A percentile compares a stretch with the other conserved stretches of the same genome.
Evolutionary conservation across 1,140 invertebrate genomes (phyloP).

Genomic region (Sarcophaga peregrina): DNA sequence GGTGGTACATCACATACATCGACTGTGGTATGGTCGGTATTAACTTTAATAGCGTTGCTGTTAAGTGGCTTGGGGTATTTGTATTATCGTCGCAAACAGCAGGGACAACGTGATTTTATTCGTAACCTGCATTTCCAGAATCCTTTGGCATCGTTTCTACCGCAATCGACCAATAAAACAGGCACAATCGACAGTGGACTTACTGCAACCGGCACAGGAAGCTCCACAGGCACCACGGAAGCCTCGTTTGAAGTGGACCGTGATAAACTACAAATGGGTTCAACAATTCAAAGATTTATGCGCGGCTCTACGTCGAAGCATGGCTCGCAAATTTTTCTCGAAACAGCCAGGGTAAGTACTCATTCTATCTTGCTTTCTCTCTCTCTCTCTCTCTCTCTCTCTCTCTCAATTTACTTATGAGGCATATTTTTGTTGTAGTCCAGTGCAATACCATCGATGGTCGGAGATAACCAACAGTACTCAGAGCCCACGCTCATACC

Average conservation of each 20-base stretch:
- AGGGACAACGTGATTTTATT: constrained; percentile 63
- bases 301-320: constrained; percentile 43
- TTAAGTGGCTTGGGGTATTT: constrained; percentile 53
- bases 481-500: constrained; percentile 39
- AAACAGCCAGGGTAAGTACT: constrained; percentile 48
- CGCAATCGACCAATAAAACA: constrained; percentile 30
- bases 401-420: not conserved
- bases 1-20: constrained; percentile 5
- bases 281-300: constrained; percentile 51
- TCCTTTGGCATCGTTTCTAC: constrained; percentile 54
- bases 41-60: constrained; percentile 33
- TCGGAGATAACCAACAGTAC: constrained; percentile 33
- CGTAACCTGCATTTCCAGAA: constrained; percentile 66
- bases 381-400: not conserved
- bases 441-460: constrained; percentile 51
- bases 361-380: no score
- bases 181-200: constrained; percentile 26
- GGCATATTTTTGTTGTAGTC: not conserved
- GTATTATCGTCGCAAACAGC: constrained; percentile 53
- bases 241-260: constrained; percentile 48
- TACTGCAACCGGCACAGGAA: constrained; percentile 42
- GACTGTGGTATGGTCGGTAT: not conserved
- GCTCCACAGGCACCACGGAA: constrained; percentile 44
- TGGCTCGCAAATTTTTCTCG: constrained; percentile 55
- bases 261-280: constrained; percentile 47